Percentiles rank a stretch among this genome's conserved stretches.
phyloP scores from a whole-genome alignment of 2,797 vertebrate species.

The Argentina silus region DNA sequence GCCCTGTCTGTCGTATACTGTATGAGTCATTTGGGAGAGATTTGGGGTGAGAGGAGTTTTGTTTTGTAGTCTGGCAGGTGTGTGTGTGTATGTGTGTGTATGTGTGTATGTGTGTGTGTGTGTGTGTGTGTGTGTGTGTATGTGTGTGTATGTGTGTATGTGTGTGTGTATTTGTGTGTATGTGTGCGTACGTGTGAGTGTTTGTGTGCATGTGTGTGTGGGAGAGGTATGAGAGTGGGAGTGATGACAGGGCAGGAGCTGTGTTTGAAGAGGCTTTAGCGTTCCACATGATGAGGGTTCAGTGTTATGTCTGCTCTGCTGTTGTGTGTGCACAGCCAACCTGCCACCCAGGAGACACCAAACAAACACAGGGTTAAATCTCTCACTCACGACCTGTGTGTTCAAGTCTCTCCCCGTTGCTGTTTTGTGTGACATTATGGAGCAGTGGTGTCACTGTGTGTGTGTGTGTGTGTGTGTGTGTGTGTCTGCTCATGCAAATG shows the following conservation, averaged over 20 bases:
- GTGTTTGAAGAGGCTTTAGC: slow-evolving; percentile 62
- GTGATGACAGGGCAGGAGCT: slow-evolving; percentile 59
- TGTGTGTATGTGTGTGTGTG: slow-evolving; percentile 22
- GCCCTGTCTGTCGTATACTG: too few relatives aligned
- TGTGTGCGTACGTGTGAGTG: neutral
- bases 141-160: slow-evolving; percentile 24
- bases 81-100: neutral
- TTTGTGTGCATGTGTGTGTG: slow-evolving; percentile 33
- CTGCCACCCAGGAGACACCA: slow-evolving; percentile 61
- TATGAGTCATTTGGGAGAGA: neutral
- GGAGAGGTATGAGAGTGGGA: slow-evolving; percentile 49
- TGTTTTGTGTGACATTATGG: neutral
- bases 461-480: neutral
- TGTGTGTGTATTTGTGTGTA: neutral
- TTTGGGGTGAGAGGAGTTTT: neutral
- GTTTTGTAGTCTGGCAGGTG: neutral
- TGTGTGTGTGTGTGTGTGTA: slow-evolving; percentile 17
- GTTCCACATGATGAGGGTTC: slow-evolving; percentile 51
- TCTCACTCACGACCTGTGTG: slow-evolving; percentile 30
- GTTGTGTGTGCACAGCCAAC: slow-evolving; percentile 22
- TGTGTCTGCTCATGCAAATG: too few relatives aligned
- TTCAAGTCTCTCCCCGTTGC: slow-evolving; percentile 49
- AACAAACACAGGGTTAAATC: slow-evolving; percentile 67
- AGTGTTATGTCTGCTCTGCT: slow-evolving; percentile 55
- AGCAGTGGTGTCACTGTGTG: neutral